Conservation (phyloP, 2,797 vertebrate genomes). For the Amniataba percoides region DNA sequence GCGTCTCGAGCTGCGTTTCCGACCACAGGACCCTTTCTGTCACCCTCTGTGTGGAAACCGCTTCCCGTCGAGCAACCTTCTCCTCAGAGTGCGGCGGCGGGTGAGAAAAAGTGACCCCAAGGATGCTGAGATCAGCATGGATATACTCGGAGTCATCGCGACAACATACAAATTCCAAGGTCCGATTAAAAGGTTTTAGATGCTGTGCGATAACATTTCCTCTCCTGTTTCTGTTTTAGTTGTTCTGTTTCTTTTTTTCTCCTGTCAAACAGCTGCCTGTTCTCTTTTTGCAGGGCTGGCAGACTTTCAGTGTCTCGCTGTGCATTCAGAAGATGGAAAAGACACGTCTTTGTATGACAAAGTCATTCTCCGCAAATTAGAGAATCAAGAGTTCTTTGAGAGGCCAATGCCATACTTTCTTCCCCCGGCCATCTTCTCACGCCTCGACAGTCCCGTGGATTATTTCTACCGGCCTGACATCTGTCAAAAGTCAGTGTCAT, state of each 20-base stretch:
- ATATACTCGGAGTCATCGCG: conserved; percentile 90
- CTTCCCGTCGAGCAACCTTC: conserved; percentile 91
- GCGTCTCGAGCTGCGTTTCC: conserved; percentile 93
- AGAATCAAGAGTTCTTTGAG: conserved; percentile 93
- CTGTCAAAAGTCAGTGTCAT: conserved; percentile 82
- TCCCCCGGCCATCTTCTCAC: conserved; percentile 95
- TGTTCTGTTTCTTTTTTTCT: not conserved
- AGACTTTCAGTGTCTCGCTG: conserved; percentile 95
- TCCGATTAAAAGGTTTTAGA: conserved; percentile 52
- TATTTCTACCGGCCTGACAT: conserved; percentile 93
- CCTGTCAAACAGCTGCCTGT: not conserved
- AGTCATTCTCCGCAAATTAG: conserved; percentile 89
- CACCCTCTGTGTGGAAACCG: conserved; percentile 94
- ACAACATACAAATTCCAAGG: conserved; percentile 98
- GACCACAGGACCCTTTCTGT: conserved; percentile 95
- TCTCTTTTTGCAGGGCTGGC: conserved; percentile 89
- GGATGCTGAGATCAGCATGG: conserved; percentile 85
- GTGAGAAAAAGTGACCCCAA: conserved; percentile 75
- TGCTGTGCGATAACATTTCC: no score
- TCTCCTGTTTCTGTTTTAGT: not conserved
- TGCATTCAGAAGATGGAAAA: conserved; percentile 84
- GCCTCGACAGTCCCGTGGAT: conserved; percentile 92
- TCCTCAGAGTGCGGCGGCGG: conserved; percentile 88
- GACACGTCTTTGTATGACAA: conserved; percentile 91
- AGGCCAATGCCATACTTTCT: conserved; percentile 90